Percentiles rank a stretch among this genome's conserved stretches.
Evolutionary conservation across 2,113 vertebrate genomes (phyloP).

Genomic region (Cyanistes caeruleus): DNA sequence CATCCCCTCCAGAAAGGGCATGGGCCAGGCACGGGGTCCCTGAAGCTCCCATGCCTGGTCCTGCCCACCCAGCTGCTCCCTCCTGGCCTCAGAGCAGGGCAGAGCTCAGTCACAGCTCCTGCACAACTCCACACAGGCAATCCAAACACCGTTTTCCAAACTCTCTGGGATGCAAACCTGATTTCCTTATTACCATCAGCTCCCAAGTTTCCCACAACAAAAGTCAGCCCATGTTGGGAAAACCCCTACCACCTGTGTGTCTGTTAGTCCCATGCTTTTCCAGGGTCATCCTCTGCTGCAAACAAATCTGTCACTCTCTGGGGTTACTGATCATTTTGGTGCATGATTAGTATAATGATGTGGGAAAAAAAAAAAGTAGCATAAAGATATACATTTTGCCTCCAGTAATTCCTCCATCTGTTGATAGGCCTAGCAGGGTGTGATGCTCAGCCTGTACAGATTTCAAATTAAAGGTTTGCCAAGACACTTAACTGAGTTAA

Average conservation of each 20-base stretch:
- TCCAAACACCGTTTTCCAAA: neutral
- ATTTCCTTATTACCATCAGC: neutral
- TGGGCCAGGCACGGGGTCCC: accelerated
- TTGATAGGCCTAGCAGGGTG: constrained; percentile 38
- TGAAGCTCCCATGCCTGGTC: neutral
- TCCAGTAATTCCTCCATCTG: constrained; percentile 48
- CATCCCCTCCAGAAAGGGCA: neutral
- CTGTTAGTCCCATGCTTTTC: neutral
- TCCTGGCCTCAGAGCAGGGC: neutral
- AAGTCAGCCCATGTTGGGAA: neutral
- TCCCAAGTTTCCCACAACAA: neutral
- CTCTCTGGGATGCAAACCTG: neutral
- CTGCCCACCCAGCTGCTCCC: neutral
- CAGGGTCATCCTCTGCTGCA: neutral
- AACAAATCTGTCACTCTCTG: neutral
- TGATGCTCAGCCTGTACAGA: constrained; percentile 36
- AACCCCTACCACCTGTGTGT: neutral
- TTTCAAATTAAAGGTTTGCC: constrained; percentile 37
- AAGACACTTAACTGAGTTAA: constrained; percentile 40
- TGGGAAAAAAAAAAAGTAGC: neutral
- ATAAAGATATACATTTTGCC: constrained; percentile 35
- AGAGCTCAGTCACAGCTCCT: neutral
- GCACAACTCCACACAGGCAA: neutral
- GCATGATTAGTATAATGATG: neutral
- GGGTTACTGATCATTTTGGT: constrained; percentile 4